Evolutionary conservation across 2,113 vertebrate species (phyloP), one percentile per base, ranked within the genome.

Genomic region (Peucedramus taeniatus): DNA sequence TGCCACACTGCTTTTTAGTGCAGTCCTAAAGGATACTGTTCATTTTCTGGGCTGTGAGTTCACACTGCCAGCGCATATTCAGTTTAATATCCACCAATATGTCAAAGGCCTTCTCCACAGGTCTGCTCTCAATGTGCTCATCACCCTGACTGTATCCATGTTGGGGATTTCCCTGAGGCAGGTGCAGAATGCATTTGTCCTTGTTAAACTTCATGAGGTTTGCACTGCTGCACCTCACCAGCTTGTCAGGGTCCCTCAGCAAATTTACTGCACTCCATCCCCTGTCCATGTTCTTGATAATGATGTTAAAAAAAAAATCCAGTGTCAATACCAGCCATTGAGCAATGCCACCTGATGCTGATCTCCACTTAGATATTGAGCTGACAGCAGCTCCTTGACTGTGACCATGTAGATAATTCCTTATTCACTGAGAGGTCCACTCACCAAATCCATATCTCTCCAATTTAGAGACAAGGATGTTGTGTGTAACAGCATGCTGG

Each of bases 261-360:
- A 75, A 49, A 35, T 7, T 50, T 80, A 9, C 19, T 18, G 28
- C 19, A 6, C 22, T 70, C 18, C 7, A 3, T 64, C 4, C 13
- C 4, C 12, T 37, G 11, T 4, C 30, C 7, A 5, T 44, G 15
- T 39, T 6, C 8, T 47, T 26, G 14, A 20, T 16, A 70, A 70
- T 18, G 16, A 30, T 15, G 3, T 53, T 49, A 15, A 76, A 81
- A 84, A 81, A 84, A 50, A 50, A 11, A 10, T 17, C 15, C 1
- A 3, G 45, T 84, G 12, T 20, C 19, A 45, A 3, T 40, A 33
- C 4, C 0, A 1, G 40, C 6, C 1, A 0, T 12, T 65, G 40
- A 37, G 17, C 12, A 47, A 61, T 13, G 27, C 3, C 7, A 21
- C 15, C 50, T 3, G 1, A 26, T 30, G 9, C 16, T 42, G 11